Conservation (phyloP, 1,140 invertebrate genomes). For the Triops longicaudatus region DNA sequence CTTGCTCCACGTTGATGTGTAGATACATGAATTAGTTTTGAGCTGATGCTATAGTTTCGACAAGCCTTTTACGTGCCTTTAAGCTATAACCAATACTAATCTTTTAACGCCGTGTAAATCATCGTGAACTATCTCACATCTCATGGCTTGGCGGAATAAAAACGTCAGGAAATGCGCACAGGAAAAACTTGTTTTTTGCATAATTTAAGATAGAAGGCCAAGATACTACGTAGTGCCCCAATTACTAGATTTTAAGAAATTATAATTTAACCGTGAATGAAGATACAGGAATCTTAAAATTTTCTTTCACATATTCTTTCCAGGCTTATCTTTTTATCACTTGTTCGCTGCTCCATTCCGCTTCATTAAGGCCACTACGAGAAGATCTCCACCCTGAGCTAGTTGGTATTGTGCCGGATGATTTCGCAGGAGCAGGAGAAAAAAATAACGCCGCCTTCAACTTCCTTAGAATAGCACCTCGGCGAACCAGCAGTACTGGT, state of each 20-base stretch:
- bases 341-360: not conserved
- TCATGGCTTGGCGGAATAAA: too few relatives aligned
- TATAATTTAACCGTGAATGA: too few relatives aligned
- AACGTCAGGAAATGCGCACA: too few relatives aligned
- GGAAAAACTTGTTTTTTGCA: too few relatives aligned
- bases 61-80: not conserved
- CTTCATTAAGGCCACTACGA: not conserved
- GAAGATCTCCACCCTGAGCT: not conserved
- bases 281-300: too few relatives aligned
- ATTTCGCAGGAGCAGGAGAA: not conserved
- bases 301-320: not conserved
- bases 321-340: not conserved
- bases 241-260: too few relatives aligned
- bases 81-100: not conserved
- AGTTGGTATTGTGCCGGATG: not conserved
- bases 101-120: not conserved
- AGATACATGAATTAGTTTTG: not conserved
- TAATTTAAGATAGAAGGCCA: too few relatives aligned
- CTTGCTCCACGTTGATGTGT: not conserved
- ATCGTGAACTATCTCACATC: too few relatives aligned
- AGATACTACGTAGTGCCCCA: too few relatives aligned
- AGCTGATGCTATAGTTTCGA: not conserved
- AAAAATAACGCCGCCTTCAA: not conserved
- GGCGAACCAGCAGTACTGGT: not conserved
- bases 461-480: not conserved